These are phyloP conservation scores for Dipus sagitta DNA, from an alignment of 2,797 vertebrate genomes.

Conservation along the genomic window DNA sequence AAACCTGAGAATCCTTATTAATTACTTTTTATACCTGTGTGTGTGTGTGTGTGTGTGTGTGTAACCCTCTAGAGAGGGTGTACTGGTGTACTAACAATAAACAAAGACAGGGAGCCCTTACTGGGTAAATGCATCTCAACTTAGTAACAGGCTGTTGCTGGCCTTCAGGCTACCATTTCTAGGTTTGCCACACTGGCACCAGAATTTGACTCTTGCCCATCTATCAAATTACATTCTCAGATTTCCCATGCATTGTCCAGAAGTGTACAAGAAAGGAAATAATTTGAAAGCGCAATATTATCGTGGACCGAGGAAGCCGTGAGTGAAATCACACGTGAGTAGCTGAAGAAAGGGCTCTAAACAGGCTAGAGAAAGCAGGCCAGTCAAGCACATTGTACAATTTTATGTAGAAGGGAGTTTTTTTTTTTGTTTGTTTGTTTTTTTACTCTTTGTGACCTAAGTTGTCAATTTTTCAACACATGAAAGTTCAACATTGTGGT, in stretches of 20 bases:
- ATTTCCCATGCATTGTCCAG: slow-evolving; percentile 51
- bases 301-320: neutral
- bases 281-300: slow-evolving; percentile 60
- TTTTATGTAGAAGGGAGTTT: slow-evolving; percentile 52
- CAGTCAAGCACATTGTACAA: slow-evolving; percentile 62
- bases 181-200: slow-evolving; percentile 73
- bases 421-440: neutral
- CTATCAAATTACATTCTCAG: slow-evolving; percentile 62
- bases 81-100: slow-evolving; percentile 70
- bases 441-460: slow-evolving; percentile 74
- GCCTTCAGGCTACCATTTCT: slow-evolving; percentile 70
- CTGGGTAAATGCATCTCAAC: slow-evolving; percentile 46
- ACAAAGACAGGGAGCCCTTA: slow-evolving; percentile 51
- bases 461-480: slow-evolving; percentile 83
- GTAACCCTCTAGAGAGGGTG: neutral
- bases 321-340: slow-evolving; percentile 68
- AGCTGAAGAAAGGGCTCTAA: slow-evolving; percentile 54
- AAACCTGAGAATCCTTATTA: neutral
- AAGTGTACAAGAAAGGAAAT: slow-evolving; percentile 70
- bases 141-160: neutral
- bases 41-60: neutral
- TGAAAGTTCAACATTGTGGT: slow-evolving; percentile 79
- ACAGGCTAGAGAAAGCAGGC: neutral
- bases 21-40: slow-evolving; percentile 17
- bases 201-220: slow-evolving; percentile 65